Evolutionary conservation across 2,113 vertebrate genomes (phyloP).

Genomic region (Larimichthys crocea): DNA sequence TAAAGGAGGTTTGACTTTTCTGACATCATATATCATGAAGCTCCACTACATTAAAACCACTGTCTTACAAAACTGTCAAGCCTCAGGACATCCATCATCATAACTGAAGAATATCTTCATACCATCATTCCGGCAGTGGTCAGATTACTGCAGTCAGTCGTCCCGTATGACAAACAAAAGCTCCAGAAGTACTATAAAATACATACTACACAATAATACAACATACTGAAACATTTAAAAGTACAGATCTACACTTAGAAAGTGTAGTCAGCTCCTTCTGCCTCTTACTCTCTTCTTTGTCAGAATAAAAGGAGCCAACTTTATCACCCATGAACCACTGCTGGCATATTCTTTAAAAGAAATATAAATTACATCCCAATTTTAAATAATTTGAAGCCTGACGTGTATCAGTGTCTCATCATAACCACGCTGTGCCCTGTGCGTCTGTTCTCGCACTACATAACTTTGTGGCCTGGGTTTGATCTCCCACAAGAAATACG

Average conservation of each 20-base stretch:
- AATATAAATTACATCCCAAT: background rate
- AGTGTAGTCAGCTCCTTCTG: slow-evolving; percentile 7
- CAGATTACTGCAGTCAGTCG: slow-evolving; percentile 4
- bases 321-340: slow-evolving; percentile 19
- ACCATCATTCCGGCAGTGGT: background rate
- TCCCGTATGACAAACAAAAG: slow-evolving; percentile 1
- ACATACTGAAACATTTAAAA: background rate
- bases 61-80: slow-evolving; percentile 36
- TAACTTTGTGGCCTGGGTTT: too few species aligned
- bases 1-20: slow-evolving; percentile 46
- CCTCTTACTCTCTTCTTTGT: background rate
- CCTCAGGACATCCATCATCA: slow-evolving; percentile 36
- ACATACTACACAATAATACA: background rate
- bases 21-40: slow-evolving; percentile 32
- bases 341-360: background rate
- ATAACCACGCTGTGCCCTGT: too few species aligned
- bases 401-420: too few species aligned
- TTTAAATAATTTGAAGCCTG: too few species aligned
- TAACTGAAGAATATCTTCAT: slow-evolving; percentile 13
- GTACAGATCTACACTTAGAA: background rate
- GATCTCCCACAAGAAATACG: too few species aligned
- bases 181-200: background rate
- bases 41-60: slow-evolving; percentile 10
- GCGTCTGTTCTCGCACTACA: too few species aligned
- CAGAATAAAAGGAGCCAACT: background rate